Evolutionary conservation across 35 echinoderm and acorn worm genomes (phyloP).

Genomic region (Apostichopus parvimensis): DNA sequence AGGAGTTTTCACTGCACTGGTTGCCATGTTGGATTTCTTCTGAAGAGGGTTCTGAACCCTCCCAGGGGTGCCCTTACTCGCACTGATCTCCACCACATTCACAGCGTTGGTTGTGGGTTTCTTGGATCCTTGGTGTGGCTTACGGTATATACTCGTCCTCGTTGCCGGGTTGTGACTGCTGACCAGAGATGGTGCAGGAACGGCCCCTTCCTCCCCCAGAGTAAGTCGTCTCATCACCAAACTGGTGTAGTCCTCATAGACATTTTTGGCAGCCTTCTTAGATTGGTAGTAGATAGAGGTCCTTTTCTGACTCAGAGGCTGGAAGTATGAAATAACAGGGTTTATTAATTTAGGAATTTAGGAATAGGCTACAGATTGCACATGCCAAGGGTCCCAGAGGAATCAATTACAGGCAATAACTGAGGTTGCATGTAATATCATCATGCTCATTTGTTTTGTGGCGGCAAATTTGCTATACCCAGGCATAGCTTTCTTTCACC

Average conservation of each 20-base stretch:
- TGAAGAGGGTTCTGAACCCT: constrained; percentile 2
- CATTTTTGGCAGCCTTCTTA: background rate
- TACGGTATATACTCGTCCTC: background rate
- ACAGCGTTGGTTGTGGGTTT: background rate
- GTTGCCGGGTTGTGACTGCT: background rate
- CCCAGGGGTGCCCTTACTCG: constrained; percentile 16
- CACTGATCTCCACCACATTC: background rate
- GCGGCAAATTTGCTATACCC: too few species aligned
- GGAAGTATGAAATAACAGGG: background rate
- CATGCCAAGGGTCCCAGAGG: too few species aligned
- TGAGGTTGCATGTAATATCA: too few species aligned
- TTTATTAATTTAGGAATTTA: too few species aligned
- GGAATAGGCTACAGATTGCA: too few species aligned
- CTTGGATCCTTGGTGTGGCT: background rate
- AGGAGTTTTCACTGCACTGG: constrained; percentile 30
- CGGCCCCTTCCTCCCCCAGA: background rate
- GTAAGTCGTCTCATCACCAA: constrained; percentile 10
- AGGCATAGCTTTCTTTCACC: too few species aligned
- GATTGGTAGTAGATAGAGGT: constrained; percentile 76
- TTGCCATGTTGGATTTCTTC: background rate
- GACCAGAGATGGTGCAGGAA: background rate
- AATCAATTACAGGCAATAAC: too few species aligned
- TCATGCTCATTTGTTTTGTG: too few species aligned
- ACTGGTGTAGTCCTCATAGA: constrained; percentile 8
- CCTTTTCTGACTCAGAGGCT: constrained; percentile 19